phyloP scores from a whole-genome alignment of 1,140 invertebrate species.

The Oncopeltus fasciatus region DNA sequence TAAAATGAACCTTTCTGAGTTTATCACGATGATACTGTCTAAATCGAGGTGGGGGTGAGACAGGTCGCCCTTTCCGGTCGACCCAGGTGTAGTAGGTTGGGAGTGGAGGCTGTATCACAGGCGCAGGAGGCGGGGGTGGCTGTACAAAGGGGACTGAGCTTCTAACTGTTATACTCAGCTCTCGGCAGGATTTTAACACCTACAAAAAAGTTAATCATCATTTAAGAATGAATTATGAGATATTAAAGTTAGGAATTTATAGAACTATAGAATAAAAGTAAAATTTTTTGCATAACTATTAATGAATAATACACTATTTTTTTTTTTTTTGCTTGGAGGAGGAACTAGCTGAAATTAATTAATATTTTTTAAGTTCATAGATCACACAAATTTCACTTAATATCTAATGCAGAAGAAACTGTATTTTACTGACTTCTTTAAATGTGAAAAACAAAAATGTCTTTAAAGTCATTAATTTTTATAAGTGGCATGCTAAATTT shows the following conservation, averaged over 20 bases:
- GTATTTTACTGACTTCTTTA: too few relatives aligned
- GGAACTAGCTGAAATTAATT: too few relatives aligned
- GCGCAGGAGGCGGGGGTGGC: conserved; percentile 32
- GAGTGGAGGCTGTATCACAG: conserved; percentile 37
- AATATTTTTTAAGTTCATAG: too few relatives aligned
- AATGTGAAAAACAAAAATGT: too few relatives aligned
- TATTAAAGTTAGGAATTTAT: too few relatives aligned
- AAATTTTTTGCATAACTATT: neutral
- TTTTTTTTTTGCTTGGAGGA: too few relatives aligned
- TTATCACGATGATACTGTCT: conserved; percentile 29
- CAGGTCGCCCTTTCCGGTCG: conserved; percentile 70
- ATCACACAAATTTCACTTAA: too few relatives aligned
- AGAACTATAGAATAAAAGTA: too few relatives aligned
- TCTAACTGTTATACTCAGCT: conserved; percentile 72
- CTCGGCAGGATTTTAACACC: conserved; percentile 77
- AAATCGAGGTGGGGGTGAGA: conserved; percentile 60
- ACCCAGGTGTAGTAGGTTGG: conserved; percentile 82
- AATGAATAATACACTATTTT: neutral
- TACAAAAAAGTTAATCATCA: conserved; percentile 28
- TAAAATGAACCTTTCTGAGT: conserved; percentile 33
- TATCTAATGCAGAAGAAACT: too few relatives aligned
- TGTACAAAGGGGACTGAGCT: conserved; percentile 39
- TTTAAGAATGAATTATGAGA: neutral
- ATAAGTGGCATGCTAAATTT: too few relatives aligned
- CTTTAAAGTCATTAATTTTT: too few relatives aligned